These are phyloP conservation scores for Bucorvus abyssinicus DNA, from an alignment of 2,797 vertebrate genomes.

Conservation along the genomic window DNA sequence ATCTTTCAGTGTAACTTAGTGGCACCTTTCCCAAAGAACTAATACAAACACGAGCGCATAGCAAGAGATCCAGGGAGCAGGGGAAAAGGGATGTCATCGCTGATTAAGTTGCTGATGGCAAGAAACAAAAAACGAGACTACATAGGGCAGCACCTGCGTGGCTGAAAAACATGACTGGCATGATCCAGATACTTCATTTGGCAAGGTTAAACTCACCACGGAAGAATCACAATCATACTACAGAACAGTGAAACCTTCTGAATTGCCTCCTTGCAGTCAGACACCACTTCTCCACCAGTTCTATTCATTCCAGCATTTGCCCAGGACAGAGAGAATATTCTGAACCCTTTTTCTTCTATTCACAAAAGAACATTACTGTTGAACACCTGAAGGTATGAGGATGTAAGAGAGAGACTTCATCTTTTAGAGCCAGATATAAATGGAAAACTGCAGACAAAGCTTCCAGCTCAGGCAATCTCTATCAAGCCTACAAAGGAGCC, in stretches of 20 bases:
- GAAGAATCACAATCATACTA: constrained; percentile 4
- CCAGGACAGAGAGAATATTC: background rate
- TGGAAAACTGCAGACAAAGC: constrained; percentile 13
- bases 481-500: background rate
- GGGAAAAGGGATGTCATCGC: constrained; percentile 31
- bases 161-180: constrained; percentile 39
- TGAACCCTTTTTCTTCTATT: background rate
- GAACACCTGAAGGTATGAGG: background rate
- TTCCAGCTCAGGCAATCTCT: constrained; percentile 5
- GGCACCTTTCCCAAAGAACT: constrained; percentile 57
- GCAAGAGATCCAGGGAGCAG: background rate
- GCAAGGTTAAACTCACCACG: constrained; percentile 25
- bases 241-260: background rate
- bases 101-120: constrained; percentile 45
- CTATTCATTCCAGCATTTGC: background rate
- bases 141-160: constrained; percentile 33
- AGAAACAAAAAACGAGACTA: constrained; percentile 44
- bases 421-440: background rate
- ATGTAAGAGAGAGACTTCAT: background rate
- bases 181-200: constrained; percentile 54
- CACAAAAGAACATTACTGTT: background rate
- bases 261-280: background rate
- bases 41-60: constrained; percentile 20
- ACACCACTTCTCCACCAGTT: background rate
- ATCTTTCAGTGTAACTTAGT: constrained; percentile 40